Evolutionary conservation across 2,888 invertebrate genomes (phyloP), one percentile per base, ranked within the genome.

Genomic region (Hypselothyrea guttata): DNA sequence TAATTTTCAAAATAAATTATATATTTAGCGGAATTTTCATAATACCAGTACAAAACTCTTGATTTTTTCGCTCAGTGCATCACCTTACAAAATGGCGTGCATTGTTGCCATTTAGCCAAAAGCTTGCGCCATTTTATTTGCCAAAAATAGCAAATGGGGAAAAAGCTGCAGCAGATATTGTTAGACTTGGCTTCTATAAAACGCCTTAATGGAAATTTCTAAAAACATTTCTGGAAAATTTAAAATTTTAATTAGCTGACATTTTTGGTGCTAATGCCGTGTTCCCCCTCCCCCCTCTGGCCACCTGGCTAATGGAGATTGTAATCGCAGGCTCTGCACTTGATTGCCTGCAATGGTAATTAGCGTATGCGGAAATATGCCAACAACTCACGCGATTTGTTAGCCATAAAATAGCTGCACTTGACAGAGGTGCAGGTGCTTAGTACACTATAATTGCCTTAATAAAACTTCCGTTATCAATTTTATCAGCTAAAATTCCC

Each of bases 231-330:
- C n/a, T n/a, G n/a, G n/a, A n/a, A n/a, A 78, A 82, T 82, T 75
- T 75, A 71, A 73, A 68, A 78, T 82, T 78, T 82, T 75, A 78
- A 78, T 75, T 75, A 75, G 61, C 72, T 70, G 62, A 54, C 60
- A 78, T 77, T 75, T 70, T 22, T 22, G 22, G 22, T 22, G 70
- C 72, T 70, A 70, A 70, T 71, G n/a, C n/a, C n/a, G n/a, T n/a
- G n/a, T 57, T 37, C 44, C 35, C 27, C 55, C 11, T n/a, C 49
- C 12, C 22, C 35, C 41, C 34, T n/a, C n/a, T n/a, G n/a, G n/a
- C n/a, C n/a, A n/a, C n/a, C n/a, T n/a, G 41, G 41, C 57, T 61
- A 77, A 71, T 61, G 48, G 31, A 46, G 71, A 56, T 56, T 27
- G 15, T 37, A 45, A 65, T 57, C 60, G 60, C 70, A 53, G 34